phyloP scores from a whole-genome alignment of 2,797 vertebrate genomes.

The Spea hammondii region DNA sequence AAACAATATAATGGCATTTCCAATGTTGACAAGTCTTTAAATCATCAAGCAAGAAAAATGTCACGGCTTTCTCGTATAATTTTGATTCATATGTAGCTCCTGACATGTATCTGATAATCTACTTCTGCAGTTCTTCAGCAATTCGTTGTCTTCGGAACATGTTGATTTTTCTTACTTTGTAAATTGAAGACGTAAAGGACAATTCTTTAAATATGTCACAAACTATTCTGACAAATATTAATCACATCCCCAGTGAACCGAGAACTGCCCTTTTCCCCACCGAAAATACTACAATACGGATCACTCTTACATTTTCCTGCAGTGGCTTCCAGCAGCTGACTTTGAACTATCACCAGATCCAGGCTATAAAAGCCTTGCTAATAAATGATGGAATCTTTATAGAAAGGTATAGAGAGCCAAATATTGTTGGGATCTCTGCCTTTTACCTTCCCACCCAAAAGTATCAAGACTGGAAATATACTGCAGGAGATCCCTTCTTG shows the following conservation, averaged over 20 bases:
- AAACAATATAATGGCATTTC: neutral
- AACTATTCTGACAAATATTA: constrained; percentile 24
- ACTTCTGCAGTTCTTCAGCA: neutral
- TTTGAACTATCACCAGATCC: neutral
- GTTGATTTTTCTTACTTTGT: constrained; percentile 31
- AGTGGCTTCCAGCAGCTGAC: neutral
- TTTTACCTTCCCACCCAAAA: neutral
- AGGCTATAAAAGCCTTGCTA: neutral
- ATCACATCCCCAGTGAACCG: constrained; percentile 19
- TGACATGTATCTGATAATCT: neutral
- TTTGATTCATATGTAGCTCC: neutral
- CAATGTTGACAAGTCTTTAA: neutral
- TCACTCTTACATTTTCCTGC: constrained; percentile 6
- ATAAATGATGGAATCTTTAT: constrained; percentile 3
- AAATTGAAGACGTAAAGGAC: constrained; percentile 11
- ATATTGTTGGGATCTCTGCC: constrained; percentile 7
- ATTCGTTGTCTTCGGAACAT: constrained; percentile 1
- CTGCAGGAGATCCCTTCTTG: neutral
- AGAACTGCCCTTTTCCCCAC: constrained; percentile 10
- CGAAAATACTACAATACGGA: constrained; percentile 16
- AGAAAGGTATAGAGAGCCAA: neutral
- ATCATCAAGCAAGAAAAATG: neutral
- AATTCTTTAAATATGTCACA: constrained; percentile 33
- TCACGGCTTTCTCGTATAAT: neutral
- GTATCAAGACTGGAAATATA: constrained; percentile 9